Percentiles rank a stretch among this genome's conserved stretches.
Evolutionary conservation across 2,888 invertebrate genomes (phyloP).

Genomic region (Nymphalis polychloros): DNA sequence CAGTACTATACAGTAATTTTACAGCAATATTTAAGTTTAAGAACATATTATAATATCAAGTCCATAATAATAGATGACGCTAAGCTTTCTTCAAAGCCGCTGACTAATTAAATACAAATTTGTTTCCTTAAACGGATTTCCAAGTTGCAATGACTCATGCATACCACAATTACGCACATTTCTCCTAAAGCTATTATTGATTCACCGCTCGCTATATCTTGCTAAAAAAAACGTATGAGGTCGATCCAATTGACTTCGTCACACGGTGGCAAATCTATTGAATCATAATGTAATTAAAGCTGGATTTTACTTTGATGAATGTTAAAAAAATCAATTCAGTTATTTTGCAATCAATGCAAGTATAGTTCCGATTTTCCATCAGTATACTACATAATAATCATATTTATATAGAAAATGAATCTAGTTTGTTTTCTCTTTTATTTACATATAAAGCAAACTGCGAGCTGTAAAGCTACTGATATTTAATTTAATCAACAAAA

Average conservation of each 20-base stretch:
- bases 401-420: no score
- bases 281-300: constrained; percentile 12
- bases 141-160: constrained; percentile 35
- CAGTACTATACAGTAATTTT: no score
- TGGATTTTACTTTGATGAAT: background rate
- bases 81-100: constrained; percentile 2
- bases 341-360: background rate
- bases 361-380: background rate
- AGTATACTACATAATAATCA: background rate
- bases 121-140: constrained; percentile 27
- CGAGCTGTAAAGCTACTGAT: no score
- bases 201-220: constrained; percentile 16
- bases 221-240: constrained; percentile 16
- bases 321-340: background rate
- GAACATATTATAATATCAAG: background rate
- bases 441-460: no score
- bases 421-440: no score
- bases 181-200: constrained; percentile 31
- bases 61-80: background rate
- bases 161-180: constrained; percentile 36
- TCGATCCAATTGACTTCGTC: constrained; percentile 21
- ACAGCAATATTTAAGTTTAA: background rate
- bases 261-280: constrained; percentile 20
- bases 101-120: constrained; percentile 26
- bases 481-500: no score